A percentile compares a stretch with the other conserved stretches of the same genome.
These are phyloP conservation scores for Hippopotamus amphibius DNA, from an alignment of 2,113 vertebrate genomes.

Conservation along the genomic window DNA sequence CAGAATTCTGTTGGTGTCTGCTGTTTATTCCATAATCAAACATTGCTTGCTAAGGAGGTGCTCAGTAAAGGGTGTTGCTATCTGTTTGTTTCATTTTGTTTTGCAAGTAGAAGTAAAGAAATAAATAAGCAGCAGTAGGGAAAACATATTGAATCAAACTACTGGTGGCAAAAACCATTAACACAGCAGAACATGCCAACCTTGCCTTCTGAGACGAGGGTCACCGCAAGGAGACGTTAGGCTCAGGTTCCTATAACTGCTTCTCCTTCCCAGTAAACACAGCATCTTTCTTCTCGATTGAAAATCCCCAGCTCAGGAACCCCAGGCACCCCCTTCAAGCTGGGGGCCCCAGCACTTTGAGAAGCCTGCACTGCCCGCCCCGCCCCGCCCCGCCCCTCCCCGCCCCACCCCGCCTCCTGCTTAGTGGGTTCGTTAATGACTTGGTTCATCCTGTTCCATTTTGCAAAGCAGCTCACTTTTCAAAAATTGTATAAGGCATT, in stretches of 20 bases:
- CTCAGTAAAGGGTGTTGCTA: neutral
- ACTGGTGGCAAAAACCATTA: no score
- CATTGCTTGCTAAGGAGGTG: neutral
- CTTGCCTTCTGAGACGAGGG: accelerated
- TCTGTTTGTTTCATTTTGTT: neutral
- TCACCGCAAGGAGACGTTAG: accelerated
- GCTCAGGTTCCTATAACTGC: neutral
- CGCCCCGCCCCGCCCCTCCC: no score
- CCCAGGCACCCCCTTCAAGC: neutral
- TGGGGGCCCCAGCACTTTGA: no score
- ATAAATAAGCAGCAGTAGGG: neutral
- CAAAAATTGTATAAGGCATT: neutral
- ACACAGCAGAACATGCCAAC: neutral
- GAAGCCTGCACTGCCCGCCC: neutral
- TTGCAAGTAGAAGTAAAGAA: neutral
- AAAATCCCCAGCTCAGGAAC: neutral
- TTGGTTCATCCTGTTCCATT: neutral
- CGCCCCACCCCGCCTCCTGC: neutral
- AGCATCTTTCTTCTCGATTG: accelerated
- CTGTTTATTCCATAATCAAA: neutral
- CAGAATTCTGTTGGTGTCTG: accelerated
- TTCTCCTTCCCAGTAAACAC: neutral
- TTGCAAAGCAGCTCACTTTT: conserved; percentile 31
- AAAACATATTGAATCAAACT: neutral
- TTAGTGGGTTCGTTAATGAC: neutral